Evolutionary conservation across 2,113 vertebrate genomes (phyloP), one percentile per base, ranked within the genome.

Genomic region (Bujurquina vittata): DNA sequence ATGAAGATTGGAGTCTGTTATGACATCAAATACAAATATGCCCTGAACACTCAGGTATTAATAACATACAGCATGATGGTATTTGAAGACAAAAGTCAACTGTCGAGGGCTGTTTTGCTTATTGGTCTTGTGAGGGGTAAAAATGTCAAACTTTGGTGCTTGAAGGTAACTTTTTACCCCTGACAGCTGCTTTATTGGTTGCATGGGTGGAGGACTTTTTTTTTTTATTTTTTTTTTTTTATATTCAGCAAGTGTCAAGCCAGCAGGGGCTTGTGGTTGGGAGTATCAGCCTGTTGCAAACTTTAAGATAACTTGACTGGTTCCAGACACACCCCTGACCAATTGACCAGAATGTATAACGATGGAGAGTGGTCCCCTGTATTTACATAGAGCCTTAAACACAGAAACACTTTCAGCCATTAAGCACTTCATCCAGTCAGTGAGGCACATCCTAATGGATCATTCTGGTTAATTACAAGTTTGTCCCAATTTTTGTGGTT

Each of bases 11-110:
- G 40, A 83, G 75, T 81, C 77, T 56, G 46, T 83, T 83, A 69
- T 49, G 56, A 79, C 61, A 40, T 87, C 80, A 55, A 80, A 73
- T 75, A 29, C 57, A 84, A 40, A 79, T 29, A 60, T 79, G 73
- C 86, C 75, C 86, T 84, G 31, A 86, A 86, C 1, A 69, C 91
- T 94, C 93, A 94, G 92, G 92, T 91, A 88, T 58, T 69, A 31
- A 60, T 75, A 75, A 76, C 60, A 67, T 35, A 81, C 79, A 79
- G 29, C 63, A 31, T 46, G 55, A 67, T 84, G 85, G 59, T 69
- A 82, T 93, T 88, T 90, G 86, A 72, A 83, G 89, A 83, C 86
- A 91, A 84, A 87, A 72, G 5, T 40, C 23, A 9, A 1, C 43
- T 52, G 4, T 85, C 52, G 0, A 3, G 84, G 49, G 79, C 33